A percentile compares a stretch with the other conserved stretches of the same genome.
Conservation (phyloP, 2,888 invertebrate species). For the Rhagonycha lutea region DNA sequence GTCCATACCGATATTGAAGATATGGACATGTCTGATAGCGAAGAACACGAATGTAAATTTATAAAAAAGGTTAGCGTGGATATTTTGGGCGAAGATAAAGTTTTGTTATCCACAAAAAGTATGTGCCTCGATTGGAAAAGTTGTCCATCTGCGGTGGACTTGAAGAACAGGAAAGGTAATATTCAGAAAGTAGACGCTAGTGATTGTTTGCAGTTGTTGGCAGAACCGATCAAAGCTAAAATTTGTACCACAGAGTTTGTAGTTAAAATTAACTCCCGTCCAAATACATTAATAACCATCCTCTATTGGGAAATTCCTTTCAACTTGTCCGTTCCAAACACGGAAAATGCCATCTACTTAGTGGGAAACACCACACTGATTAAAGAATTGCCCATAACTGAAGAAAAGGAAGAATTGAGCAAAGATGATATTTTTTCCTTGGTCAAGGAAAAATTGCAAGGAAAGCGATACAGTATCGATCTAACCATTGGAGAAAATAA, state of each 20-base stretch:
- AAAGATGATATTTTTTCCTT: not conserved
- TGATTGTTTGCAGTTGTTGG: constrained; percentile 3
- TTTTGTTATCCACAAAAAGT: constrained; percentile 21
- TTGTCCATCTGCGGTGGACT: constrained; percentile 23
- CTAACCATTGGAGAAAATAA: not conserved
- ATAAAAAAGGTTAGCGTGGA: constrained; percentile 27
- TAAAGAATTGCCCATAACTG: constrained; percentile 1
- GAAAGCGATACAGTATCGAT: not conserved
- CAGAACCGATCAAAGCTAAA: constrained; percentile 14
- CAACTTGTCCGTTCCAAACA: constrained; percentile 18
- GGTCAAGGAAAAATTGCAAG: constrained; percentile 3
- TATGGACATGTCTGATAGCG: constrained; percentile 50
- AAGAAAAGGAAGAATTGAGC: not conserved
- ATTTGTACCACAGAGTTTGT: constrained; percentile 28
- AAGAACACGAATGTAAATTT: constrained; percentile 21
- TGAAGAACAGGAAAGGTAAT: constrained; percentile 23
- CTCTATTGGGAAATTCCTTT: constrained; percentile 27
- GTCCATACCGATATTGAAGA: constrained; percentile 62
- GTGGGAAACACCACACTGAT: constrained; percentile 22
- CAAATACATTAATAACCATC: constrained; percentile 19
- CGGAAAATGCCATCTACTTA: constrained; percentile 21
- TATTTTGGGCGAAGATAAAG: constrained; percentile 24
- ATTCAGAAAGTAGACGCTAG: constrained; percentile 33
- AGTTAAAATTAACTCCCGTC: constrained; percentile 16
- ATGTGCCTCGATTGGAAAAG: constrained; percentile 21